These are phyloP conservation scores for Oryzias curvinotus DNA, from an alignment of 2,113 vertebrate genomes.

Conservation along the genomic window DNA sequence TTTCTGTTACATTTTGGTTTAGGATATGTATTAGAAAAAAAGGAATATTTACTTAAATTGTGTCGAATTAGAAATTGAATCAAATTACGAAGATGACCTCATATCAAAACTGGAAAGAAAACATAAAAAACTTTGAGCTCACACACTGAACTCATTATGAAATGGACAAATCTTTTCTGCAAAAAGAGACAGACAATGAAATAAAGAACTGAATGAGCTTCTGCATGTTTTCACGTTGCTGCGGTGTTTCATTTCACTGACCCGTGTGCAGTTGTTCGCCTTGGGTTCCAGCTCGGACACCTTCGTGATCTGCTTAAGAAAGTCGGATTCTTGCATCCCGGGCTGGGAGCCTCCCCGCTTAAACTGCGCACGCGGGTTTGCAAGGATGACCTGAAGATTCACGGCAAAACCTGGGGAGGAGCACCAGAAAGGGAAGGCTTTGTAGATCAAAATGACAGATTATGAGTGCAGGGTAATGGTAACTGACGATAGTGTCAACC, in stretches of 20 bases:
- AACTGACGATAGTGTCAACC: too few species aligned
- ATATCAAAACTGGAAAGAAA: too few species aligned
- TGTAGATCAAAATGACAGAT: conserved; percentile 19
- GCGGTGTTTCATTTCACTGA: conserved; percentile 56
- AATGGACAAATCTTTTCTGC: too few species aligned
- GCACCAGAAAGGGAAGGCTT: not conserved
- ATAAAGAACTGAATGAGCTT: too few species aligned
- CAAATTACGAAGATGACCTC: too few species aligned
- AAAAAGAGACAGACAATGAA: too few species aligned
- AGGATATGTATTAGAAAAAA: too few species aligned
- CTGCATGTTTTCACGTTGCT: not conserved
- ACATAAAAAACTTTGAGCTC: too few species aligned
- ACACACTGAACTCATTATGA: too few species aligned
- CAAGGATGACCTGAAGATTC: conserved; percentile 94
- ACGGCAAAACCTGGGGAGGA: conserved; percentile 88
- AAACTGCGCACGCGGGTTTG: conserved; percentile 90
- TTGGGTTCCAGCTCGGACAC: conserved; percentile 95
- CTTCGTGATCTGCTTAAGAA: conserved; percentile 96
- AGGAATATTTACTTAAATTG: too few species aligned
- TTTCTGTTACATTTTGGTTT: too few species aligned
- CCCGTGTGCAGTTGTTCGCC: conserved; percentile 96
- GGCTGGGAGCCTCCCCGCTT: conserved; percentile 94
- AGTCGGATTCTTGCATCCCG: conserved; percentile 99
- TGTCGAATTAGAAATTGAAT: too few species aligned
- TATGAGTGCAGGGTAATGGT: conserved; percentile 29